phyloP scores from a whole-genome alignment of 2,113 vertebrate species.

The Pseudorhombus dupliciocellatus region DNA sequence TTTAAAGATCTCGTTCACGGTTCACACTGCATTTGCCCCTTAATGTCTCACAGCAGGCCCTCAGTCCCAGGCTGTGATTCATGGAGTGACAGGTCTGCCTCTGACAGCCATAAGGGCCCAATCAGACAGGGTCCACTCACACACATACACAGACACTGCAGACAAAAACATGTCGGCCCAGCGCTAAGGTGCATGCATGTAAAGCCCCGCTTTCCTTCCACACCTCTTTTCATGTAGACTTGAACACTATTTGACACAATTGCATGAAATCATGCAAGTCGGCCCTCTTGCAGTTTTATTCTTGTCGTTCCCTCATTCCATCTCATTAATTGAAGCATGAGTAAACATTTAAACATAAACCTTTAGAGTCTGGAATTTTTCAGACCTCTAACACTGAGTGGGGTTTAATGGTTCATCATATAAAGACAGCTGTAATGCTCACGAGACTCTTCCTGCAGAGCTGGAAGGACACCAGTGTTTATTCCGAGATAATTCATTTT shows the following conservation, averaged over 20 bases:
- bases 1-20: slow-evolving; percentile 81
- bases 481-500: neutral
- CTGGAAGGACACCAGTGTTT: slow-evolving; percentile 4
- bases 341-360: slow-evolving; percentile 7
- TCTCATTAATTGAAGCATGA: neutral
- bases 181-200: slow-evolving; percentile 5
- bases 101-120: slow-evolving; percentile 69
- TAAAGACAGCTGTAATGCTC: slow-evolving; percentile 7
- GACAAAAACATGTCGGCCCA: slow-evolving; percentile 47
- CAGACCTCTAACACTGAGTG: neutral
- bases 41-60: slow-evolving; percentile 82
- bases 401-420: slow-evolving; percentile 5
- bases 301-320: slow-evolving; percentile 9
- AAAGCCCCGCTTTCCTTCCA: slow-evolving; percentile 1
- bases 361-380: slow-evolving; percentile 8
- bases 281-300: slow-evolving; percentile 4
- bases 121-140: slow-evolving; percentile 52
- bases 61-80: slow-evolving; percentile 77
- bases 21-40: slow-evolving; percentile 79
- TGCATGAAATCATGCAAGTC: slow-evolving; percentile 3
- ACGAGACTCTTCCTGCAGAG: slow-evolving; percentile 10
- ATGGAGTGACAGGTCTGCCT: slow-evolving; percentile 79
- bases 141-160: slow-evolving; percentile 38
- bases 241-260: neutral
- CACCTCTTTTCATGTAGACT: slow-evolving; percentile 2